phyloP scores from a whole-genome alignment of 2,888 invertebrate genomes.

The Smittia sp. region DNA sequence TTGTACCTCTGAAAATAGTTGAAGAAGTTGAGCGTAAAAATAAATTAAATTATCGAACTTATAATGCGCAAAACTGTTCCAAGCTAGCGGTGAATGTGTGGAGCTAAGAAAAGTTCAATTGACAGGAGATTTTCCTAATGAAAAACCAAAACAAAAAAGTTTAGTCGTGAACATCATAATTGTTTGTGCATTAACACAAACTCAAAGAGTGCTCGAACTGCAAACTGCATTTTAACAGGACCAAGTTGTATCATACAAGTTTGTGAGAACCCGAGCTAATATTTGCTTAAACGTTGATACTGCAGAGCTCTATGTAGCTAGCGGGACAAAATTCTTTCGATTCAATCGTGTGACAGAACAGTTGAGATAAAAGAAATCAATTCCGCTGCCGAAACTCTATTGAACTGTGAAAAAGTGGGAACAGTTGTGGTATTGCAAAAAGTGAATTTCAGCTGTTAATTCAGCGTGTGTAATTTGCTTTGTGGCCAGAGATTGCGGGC shows the following conservation, averaged over 20 bases:
- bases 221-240: constrained; percentile 27
- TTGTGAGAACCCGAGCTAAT: constrained; percentile 35
- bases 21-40: neutral
- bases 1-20: constrained; percentile 17
- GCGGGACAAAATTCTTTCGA: too few species aligned
- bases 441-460: constrained; percentile 10
- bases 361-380: constrained; percentile 7
- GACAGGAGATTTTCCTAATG: neutral
- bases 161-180: neutral
- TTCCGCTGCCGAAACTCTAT: neutral
- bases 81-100: neutral
- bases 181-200: constrained; percentile 1
- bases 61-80: neutral
- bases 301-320: too few species aligned
- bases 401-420: constrained; percentile 1
- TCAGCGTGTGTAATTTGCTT: constrained; percentile 13
- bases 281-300: constrained; percentile 30
- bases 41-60: neutral
- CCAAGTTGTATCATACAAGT: constrained; percentile 27
- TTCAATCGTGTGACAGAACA: neutral
- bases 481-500: neutral
- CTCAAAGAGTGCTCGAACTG: neutral
- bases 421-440: constrained; percentile 1
- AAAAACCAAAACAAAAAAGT: constrained; percentile 14
- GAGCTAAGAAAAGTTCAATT: neutral